These are phyloP conservation scores for Catharus ustulatus DNA, from an alignment of 2,797 vertebrate genomes.

Conservation along the genomic window DNA sequence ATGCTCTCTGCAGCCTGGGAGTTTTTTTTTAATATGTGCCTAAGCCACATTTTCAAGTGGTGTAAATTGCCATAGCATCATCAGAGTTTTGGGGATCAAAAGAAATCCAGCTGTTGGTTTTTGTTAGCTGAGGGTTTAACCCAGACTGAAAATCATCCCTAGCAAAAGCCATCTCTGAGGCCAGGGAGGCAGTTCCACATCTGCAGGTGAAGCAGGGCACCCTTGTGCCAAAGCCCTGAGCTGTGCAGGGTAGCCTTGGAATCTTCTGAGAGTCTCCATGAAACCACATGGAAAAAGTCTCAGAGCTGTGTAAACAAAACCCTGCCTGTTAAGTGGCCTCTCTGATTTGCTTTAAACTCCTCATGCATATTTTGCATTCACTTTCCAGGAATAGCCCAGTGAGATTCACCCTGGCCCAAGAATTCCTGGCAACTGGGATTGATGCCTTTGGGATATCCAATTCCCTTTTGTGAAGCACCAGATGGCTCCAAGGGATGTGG, in stretches of 20 bases:
- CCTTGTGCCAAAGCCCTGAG: not conserved
- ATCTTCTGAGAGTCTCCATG: not conserved
- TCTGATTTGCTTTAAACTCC: not conserved
- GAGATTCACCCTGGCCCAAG: not conserved
- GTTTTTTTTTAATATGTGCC: not conserved
- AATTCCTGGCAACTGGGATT: not conserved
- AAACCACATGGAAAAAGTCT: not conserved
- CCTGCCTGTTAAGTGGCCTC: not conserved
- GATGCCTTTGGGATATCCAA: not conserved
- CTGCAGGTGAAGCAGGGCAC: not conserved
- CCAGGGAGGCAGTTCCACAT: not conserved
- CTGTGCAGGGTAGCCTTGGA: not conserved
- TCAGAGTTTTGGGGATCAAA: not conserved
- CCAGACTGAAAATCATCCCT: not conserved
- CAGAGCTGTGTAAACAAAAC: not conserved
- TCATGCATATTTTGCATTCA: not conserved
- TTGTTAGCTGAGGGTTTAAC: not conserved
- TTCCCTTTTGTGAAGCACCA: not conserved
- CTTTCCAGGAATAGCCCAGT: conserved; percentile 30
- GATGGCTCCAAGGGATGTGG: accelerated
- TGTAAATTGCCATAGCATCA: not conserved
- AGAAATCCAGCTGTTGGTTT: not conserved
- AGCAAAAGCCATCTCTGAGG: not conserved
- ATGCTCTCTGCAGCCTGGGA: not conserved
- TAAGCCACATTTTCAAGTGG: not conserved